Percentiles rank a stretch among this genome's conserved stretches.
phyloP scores from a whole-genome alignment of 1,140 invertebrate genomes.

The Eueides isabella region DNA sequence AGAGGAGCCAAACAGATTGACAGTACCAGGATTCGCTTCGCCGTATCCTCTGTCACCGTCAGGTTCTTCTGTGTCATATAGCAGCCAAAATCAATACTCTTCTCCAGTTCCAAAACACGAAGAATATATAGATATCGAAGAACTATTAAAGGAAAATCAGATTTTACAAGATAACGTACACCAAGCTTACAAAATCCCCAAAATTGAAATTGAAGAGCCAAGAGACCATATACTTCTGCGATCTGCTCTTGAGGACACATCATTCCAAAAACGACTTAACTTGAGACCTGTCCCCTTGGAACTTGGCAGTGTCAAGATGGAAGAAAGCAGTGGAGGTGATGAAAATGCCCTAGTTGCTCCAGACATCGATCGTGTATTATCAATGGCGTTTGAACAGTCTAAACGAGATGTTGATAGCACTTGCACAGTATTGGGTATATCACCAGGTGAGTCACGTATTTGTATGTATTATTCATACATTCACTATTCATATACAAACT shows the following conservation, averaged over 20 bases:
- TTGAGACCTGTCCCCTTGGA: conserved; percentile 86
- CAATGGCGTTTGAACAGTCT: conserved; percentile 92
- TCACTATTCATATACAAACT: conserved; percentile 1
- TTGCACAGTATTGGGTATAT: conserved; percentile 91
- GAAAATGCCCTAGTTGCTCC: conserved; percentile 86
- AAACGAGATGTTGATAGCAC: conserved; percentile 93
- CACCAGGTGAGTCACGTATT: conserved; percentile 87
- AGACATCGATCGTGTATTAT: conserved; percentile 92
- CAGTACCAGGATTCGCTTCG: conserved; percentile 83
- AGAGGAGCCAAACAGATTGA: conserved; percentile 77
- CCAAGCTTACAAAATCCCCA: conserved; percentile 71
- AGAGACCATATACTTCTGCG: conserved; percentile 90
- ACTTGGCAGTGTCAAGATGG: conserved; percentile 82
- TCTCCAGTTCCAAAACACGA: conserved; percentile 83
- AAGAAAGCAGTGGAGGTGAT: conserved; percentile 81
- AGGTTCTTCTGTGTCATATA: conserved; percentile 82
- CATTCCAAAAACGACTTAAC: conserved; percentile 91
- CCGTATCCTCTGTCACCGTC: conserved; percentile 84
- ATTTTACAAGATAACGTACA: conserved; percentile 77
- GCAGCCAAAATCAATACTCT: conserved; percentile 78
- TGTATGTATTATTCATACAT: conserved; percentile 20
- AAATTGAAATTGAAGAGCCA: conserved; percentile 77
- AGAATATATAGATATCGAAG: conserved; percentile 81
- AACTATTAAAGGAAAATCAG: conserved; percentile 80
- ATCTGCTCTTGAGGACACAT: conserved; percentile 91